Percentiles rank a stretch among this genome's conserved stretches.
phyloP scores from a whole-genome alignment of 2,113 vertebrate genomes.

The Gambusia holbrooki region DNA sequence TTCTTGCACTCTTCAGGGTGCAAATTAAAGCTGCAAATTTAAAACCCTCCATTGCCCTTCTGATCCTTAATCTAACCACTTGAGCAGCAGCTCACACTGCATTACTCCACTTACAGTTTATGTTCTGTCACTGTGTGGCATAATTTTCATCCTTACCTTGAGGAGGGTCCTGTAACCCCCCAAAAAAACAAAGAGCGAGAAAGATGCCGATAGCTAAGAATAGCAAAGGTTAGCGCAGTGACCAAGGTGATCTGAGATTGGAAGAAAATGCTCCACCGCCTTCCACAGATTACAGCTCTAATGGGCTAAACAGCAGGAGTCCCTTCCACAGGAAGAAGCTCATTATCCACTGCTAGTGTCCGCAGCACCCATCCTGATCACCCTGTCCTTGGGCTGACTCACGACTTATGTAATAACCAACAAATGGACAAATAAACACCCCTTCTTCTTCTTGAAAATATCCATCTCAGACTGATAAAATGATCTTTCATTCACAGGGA shows the following conservation, averaged over 20 bases:
- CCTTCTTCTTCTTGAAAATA: too few relatives aligned
- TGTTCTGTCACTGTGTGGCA: background rate
- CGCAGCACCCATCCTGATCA: conserved; percentile 26
- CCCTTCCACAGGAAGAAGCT: conserved; percentile 68
- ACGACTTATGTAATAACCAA: conserved; percentile 41
- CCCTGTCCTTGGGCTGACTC: conserved; percentile 35
- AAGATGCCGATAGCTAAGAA: conserved; percentile 55
- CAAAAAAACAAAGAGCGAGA: background rate
- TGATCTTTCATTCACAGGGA: too few relatives aligned
- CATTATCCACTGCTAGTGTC: conserved; percentile 57
- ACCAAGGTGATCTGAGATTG: conserved; percentile 51
- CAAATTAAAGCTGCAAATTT: background rate
- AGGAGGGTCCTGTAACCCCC: conserved; percentile 3
- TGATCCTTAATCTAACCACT: background rate
- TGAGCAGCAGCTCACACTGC: background rate
- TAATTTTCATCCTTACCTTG: conserved; percentile 50
- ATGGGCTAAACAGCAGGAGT: conserved; percentile 61
- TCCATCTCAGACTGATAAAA: too few relatives aligned
- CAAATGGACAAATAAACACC: conserved; percentile 3
- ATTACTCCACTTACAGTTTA: conserved; percentile 37
- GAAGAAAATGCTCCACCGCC: conserved; percentile 32
- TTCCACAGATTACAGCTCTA: conserved; percentile 67
- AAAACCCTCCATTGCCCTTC: background rate
- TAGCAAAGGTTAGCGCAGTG: conserved; percentile 57
- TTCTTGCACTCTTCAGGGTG: background rate